These are phyloP conservation scores for Papilio xuthus DNA, from an alignment of 1,140 invertebrate genomes.

Conservation along the genomic window DNA sequence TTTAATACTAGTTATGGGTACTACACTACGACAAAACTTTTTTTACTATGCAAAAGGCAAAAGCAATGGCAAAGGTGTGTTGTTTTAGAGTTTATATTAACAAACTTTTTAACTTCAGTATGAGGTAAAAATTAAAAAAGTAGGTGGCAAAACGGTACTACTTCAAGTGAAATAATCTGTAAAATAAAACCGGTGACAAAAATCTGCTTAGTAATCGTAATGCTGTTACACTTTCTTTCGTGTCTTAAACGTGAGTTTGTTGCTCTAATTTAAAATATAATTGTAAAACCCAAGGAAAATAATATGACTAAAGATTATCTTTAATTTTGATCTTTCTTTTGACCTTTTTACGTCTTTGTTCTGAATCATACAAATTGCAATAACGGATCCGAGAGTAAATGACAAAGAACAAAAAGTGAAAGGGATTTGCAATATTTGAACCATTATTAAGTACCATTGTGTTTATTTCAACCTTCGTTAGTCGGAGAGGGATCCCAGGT, in stretches of 20 bases:
- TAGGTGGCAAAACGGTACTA: background rate
- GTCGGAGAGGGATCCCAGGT: background rate
- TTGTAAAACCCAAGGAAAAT: background rate
- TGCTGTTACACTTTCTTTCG: background rate
- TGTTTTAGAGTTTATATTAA: background rate
- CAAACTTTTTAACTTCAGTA: background rate
- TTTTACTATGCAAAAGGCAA: background rate
- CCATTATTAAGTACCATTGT: background rate
- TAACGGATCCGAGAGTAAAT: background rate
- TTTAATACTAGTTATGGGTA: background rate
- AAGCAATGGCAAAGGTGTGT: too few relatives aligned
- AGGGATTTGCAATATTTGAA: slow-evolving; percentile 9
- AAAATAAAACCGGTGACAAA: background rate
- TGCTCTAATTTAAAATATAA: background rate
- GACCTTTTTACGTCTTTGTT: background rate
- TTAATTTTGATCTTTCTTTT: background rate
- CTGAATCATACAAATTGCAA: background rate
- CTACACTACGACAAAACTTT: background rate
- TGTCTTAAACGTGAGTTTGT: background rate
- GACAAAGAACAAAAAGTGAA: background rate
- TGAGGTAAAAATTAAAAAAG: background rate
- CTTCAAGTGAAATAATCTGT: background rate
- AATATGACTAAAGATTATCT: background rate
- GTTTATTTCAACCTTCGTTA: too few relatives aligned
- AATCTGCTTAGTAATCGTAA: background rate